Conservation (phyloP, 2,113 vertebrate genomes). For the Perccottus glenii region DNA sequence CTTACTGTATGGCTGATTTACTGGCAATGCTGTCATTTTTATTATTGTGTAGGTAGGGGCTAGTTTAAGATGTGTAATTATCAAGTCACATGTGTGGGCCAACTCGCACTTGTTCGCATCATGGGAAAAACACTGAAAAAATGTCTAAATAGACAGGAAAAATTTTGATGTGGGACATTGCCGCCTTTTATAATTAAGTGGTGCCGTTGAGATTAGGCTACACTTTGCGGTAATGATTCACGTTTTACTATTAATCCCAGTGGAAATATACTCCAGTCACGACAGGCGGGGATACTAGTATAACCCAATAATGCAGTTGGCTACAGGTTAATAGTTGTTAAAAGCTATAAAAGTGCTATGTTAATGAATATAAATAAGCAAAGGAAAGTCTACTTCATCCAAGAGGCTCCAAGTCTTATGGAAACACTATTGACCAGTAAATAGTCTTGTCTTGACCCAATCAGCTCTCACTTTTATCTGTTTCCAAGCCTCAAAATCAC, state of each 20-base stretch:
- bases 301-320: not conserved
- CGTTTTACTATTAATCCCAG: constrained; percentile 35
- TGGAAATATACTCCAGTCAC: constrained; percentile 39
- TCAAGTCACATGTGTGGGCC: constrained; percentile 56
- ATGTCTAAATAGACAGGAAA: not conserved
- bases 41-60: constrained; percentile 39
- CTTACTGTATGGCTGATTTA: constrained; percentile 50
- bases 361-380: constrained; percentile 21
- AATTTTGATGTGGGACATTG: not conserved
- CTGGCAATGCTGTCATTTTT: constrained; percentile 60
- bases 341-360: constrained; percentile 5
- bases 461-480: constrained; percentile 57
- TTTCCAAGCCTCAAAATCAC: constrained; percentile 63
- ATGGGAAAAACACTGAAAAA: not conserved
- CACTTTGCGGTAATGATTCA: constrained; percentile 41
- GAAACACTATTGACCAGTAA: constrained; percentile 43
- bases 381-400: constrained; percentile 31
- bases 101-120: constrained; percentile 26
- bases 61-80: constrained; percentile 57
- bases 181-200: constrained; percentile 14
- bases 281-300: constrained; percentile 17
- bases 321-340: constrained; percentile 28
- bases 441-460: constrained; percentile 54
- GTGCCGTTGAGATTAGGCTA: constrained; percentile 22
- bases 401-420: constrained; percentile 24